Evolutionary conservation across 2,797 vertebrate genomes (phyloP), one percentile per base, ranked within the genome.

Genomic region (Geotrypetes seraphini): DNA sequence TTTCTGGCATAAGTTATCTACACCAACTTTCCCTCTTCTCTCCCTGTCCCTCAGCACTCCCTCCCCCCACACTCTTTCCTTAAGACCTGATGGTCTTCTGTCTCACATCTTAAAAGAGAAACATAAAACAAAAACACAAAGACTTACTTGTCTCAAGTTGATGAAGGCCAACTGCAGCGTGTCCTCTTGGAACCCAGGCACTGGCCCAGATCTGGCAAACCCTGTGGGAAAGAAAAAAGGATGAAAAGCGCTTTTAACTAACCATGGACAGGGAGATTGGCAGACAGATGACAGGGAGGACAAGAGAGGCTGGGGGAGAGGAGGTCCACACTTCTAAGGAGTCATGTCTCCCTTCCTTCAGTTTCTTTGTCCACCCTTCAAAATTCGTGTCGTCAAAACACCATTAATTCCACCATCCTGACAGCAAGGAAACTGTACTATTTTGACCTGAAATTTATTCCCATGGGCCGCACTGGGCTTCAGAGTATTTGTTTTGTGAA

Each of bases 121-220:
- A 86, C 81, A 86, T 78, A 85, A 82, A 72, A 84, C 81, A 80
- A 86, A 75, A 76, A 75, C 74, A 90, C 93, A 97, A 97, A 97
- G 91, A 89, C 95, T 87, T 96, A 98, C 94, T 97, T 98, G 94
- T 97, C 94, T 96, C 91, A 98, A 96, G 91, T 97, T 92, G 89
- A 93, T 96, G 94, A 98, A 97, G 91, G 95, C 95, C 89, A 98
- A 88, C 89, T 93, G 90, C 89, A 97, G 90, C 81, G 92, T 98
- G 89, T 97, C 95, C 86, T 91, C 94, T 86, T 97, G 95, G 89
- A 97, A 96, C 83, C 94, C 94, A 89, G 90, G 91, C 89, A 98
- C 94, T 78, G 94, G 94, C 81, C 92, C 87, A 80, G 94, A 92
- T 88, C 92, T 97, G 94, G 94, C 93, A 97, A 97, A 98, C 89